Base-by-base conservation (phyloP, 2,888 invertebrate genomes). In the Caenorhabditis sp. region DNA sequence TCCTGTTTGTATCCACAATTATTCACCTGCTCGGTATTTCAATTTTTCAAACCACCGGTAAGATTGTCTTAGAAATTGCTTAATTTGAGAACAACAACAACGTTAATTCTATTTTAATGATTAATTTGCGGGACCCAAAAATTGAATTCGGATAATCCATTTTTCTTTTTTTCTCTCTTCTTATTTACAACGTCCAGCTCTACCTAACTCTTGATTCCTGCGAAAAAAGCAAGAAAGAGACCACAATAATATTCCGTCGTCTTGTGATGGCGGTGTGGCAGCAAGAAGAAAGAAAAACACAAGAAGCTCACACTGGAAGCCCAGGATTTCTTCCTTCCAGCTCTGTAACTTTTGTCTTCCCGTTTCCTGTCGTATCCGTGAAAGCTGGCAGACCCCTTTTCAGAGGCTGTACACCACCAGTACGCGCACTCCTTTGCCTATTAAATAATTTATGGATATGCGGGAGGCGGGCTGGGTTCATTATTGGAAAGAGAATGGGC, bases 391-490 rank as follows among this genome's bases (percentile, higher is more conserved):
- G 22, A 6, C 37, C 24, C 58, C 71, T 28, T n/a, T 55, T 56
- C 28, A n/a, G 28, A 28, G n/a, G 28, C 40, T 26, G 53, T 8
- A 35, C 18, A 53, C 53, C 40, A 58, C 53, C 40, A 58, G 68
- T 37, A 20, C 44, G 62, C 50, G 61, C 55, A 53, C 44, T 28
- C 62, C 64, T 58, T 64, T 78, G 69, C 70, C 56, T 56, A n/a
- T 61, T 78, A 69, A 69, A 78, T 78, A 70, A 78, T 78, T 70
- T 51, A 78, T 78, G 37, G 62, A 64, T 70, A 58, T 78, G 62
- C 77, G 62, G 65, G 69, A 69, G 56, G 77, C 62, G 44, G 61
- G 40, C 11, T 62, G 62, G 69, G 62, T 77, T 69, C 68, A 77
- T 77, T 62, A 76, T 67, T 77, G 62, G 37, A 4, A 44, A 58